Evolutionary conservation across 2,888 invertebrate genomes (phyloP), one percentile per base, ranked within the genome.

Genomic region (Drosophila setosimentum): DNA sequence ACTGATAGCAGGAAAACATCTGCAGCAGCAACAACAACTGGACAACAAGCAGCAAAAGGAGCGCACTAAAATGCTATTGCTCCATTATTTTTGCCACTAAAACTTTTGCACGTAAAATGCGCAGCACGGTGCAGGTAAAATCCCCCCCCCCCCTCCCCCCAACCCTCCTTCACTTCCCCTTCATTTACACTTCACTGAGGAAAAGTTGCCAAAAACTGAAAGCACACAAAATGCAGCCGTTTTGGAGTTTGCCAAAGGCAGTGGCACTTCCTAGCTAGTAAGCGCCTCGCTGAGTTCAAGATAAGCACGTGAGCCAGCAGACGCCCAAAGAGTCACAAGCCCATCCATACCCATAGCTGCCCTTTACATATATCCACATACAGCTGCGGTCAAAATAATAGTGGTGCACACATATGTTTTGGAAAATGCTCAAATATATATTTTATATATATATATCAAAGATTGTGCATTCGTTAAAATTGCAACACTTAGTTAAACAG

Each of bases 41-140:
- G 29, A 30, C 35, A 58, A 49, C 51, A 58, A 59, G 32, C 13
- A 58, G 66, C 49, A 61, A 59, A 69, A 80, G 59, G 72, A 58
- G 80, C 63, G 67, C 83, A 77, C 73, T 83, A 68, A 76, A 77
- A 66, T 60, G 80, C 63, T 86, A 75, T 70, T 83, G 89, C 86
- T 88, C 86, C 83, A 86, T 88, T 89, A 88, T 85, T 87, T 85
- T 83, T 74, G 89, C 74, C 87, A 86, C 90, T 80, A 86, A 85
- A 85, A 90, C 55, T 89, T 86, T 80, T 71, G 83, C 88, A 85
- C 85, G 76, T 86, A 73, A 76, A 78, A 78, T 89, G 86, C 88
- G 75, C 73, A 80, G 86, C 89, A 84, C 76, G 82, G 72, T 80
- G 67, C 66, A 80, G 83, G 69, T 77, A 71, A 55, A 50, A 70